Evolutionary conservation across 2,797 vertebrate genomes (phyloP).

Genomic region (Holocentrus rufus): DNA sequence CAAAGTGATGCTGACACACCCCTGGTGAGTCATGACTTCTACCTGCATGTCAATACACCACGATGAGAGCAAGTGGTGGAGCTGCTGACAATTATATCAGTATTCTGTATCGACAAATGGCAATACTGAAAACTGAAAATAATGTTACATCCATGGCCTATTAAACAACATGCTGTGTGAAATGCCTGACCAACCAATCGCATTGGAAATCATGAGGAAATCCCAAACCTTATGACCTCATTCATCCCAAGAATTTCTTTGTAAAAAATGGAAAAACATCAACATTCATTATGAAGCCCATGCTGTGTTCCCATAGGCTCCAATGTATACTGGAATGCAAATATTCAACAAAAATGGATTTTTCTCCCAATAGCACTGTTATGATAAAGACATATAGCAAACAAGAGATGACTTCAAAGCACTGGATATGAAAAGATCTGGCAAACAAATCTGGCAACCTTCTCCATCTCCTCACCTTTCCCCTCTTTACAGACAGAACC

Average conservation of each 20-base stretch:
- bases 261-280: no score
- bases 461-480: conserved; percentile 40
- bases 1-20: conserved; percentile 50
- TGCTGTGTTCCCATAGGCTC: conserved; percentile 21
- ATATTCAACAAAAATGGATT: conserved; percentile 9
- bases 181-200: not conserved
- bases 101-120: not conserved
- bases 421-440: conserved; percentile 32
- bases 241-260: conserved; percentile 8
- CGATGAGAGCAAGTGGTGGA: conserved; percentile 24
- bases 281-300: conserved; percentile 47
- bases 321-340: conserved; percentile 1
- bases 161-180: not conserved
- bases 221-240: conserved; percentile 41
- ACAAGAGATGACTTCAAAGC: not conserved
- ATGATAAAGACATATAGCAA: conserved; percentile 1
- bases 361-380: not conserved
- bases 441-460: conserved; percentile 13
- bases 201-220: conserved; percentile 26
- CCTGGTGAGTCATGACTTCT: conserved; percentile 46
- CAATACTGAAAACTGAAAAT: not conserved
- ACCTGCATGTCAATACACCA: conserved; percentile 38
- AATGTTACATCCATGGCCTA: not conserved
- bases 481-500: conserved; percentile 27
- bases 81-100: not conserved